These are phyloP conservation scores for Triops cancriformis DNA, from an alignment of 1,140 invertebrate genomes.

Conservation along the genomic window DNA sequence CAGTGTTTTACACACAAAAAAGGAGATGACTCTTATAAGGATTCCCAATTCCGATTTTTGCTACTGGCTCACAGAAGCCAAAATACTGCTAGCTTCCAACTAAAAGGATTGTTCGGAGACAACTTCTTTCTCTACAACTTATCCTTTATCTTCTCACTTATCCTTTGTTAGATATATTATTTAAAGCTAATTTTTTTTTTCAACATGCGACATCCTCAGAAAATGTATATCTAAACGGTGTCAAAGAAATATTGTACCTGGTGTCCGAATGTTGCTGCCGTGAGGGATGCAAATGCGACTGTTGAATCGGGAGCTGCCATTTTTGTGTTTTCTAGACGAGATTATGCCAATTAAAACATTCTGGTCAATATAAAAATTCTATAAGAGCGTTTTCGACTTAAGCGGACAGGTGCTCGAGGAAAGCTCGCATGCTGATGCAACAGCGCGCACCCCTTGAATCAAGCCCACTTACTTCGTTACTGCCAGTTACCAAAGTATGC, in stretches of 20 bases:
- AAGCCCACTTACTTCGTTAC: neutral
- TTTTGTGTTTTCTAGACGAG: neutral
- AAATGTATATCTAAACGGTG: neutral
- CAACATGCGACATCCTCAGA: neutral
- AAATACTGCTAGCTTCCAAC: neutral
- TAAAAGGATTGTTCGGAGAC: neutral
- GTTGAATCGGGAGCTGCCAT: conserved; percentile 2
- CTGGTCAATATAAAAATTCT: neutral
- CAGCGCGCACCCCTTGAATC: neutral
- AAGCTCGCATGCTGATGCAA: neutral
- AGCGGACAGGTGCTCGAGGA: neutral
- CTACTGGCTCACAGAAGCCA: neutral
- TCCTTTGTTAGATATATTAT: neutral
- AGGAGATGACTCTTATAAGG: neutral
- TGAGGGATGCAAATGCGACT: neutral
- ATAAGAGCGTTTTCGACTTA: neutral
- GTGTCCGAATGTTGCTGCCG: conserved; percentile 7
- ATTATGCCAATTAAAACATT: neutral
- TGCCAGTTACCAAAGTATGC: neutral
- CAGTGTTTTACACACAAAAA: neutral
- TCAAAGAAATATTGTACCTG: neutral
- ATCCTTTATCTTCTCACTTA: neutral
- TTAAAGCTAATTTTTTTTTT: neutral
- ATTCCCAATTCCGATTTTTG: neutral
- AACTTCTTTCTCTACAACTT: neutral